Conservation (phyloP, 2,888 invertebrate genomes). For the Matsumyia berberina region DNA sequence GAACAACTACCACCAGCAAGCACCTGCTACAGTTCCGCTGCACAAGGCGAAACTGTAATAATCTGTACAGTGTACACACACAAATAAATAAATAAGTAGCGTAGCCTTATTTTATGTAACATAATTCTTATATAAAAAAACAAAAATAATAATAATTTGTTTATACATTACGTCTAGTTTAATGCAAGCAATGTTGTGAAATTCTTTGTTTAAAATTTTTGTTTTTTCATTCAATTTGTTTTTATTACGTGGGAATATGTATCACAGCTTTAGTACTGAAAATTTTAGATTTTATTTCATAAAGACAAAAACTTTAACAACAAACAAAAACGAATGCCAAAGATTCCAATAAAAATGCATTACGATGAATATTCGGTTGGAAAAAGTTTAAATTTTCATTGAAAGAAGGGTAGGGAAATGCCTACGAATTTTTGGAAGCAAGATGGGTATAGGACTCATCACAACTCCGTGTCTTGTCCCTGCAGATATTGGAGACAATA, state of each 20-base stretch:
- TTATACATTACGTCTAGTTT: constrained; percentile 16
- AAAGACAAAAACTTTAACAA: constrained; percentile 4
- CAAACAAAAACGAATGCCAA: constrained; percentile 46
- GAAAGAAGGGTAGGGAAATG: no score
- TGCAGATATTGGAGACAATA: no score
- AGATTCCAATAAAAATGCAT: constrained; percentile 58
- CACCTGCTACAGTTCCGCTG: not conserved
- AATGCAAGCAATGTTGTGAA: constrained; percentile 25
- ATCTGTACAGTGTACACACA: constrained; percentile 18
- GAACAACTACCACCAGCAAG: not conserved
- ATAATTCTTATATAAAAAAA: constrained; percentile 18
- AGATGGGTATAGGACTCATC: no score
- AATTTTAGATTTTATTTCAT: constrained; percentile 20
- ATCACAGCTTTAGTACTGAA: constrained; percentile 31
- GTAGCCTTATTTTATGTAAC: constrained; percentile 56
- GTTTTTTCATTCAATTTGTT: constrained; percentile 14
- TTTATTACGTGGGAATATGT: constrained; percentile 21
- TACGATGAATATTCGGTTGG: not conserved
- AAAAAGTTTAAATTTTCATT: not conserved
- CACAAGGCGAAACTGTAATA: constrained; percentile 57
- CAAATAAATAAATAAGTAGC: constrained; percentile 4
- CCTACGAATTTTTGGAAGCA: no score
- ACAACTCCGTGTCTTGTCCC: no score
- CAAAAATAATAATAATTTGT: no score
- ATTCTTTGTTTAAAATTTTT: constrained; percentile 11